These are phyloP conservation scores for Mormyrus proboscirostris DNA, from an alignment of 2,797 vertebrate species.

Conservation along the genomic window DNA sequence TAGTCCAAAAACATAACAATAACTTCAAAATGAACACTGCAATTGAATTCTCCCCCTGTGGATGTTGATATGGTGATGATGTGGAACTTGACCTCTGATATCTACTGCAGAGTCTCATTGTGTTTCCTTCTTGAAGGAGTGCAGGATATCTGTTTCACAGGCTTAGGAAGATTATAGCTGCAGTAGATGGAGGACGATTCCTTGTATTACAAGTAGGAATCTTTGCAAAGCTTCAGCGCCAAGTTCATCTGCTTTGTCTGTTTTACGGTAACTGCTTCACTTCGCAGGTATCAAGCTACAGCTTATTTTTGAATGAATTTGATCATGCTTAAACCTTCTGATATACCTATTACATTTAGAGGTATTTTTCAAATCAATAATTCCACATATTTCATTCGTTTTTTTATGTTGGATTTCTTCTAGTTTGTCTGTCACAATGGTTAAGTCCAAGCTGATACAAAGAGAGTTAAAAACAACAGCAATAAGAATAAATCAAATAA, in stretches of 20 bases:
- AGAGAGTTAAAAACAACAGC: conserved; percentile 93
- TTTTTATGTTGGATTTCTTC: background rate
- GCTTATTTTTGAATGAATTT: background rate
- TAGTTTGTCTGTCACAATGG: conserved; percentile 91
- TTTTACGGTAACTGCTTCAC: background rate
- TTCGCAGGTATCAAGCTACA: background rate
- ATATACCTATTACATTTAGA: background rate
- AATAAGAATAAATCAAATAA: conserved; percentile 83
- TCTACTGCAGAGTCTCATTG: background rate
- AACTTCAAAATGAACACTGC: background rate
- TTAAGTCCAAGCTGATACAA: conserved; percentile 93
- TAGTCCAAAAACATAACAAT: background rate
- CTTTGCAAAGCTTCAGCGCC: background rate
- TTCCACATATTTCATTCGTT: background rate
- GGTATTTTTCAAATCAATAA: background rate
- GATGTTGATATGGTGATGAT: background rate
- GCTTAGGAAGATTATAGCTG: conserved; percentile 93
- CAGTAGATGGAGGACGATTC: conserved; percentile 91
- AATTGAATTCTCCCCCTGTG: background rate
- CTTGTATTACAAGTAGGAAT: conserved; percentile 84
- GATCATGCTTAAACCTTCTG: background rate
- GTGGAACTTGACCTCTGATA: background rate
- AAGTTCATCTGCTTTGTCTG: background rate
- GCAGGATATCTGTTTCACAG: conserved; percentile 97
- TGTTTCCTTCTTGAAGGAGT: conserved; percentile 67